These are phyloP conservation scores for Ceuthmochares aereus DNA, from an alignment of 2,113 vertebrate species.

Conservation along the genomic window DNA sequence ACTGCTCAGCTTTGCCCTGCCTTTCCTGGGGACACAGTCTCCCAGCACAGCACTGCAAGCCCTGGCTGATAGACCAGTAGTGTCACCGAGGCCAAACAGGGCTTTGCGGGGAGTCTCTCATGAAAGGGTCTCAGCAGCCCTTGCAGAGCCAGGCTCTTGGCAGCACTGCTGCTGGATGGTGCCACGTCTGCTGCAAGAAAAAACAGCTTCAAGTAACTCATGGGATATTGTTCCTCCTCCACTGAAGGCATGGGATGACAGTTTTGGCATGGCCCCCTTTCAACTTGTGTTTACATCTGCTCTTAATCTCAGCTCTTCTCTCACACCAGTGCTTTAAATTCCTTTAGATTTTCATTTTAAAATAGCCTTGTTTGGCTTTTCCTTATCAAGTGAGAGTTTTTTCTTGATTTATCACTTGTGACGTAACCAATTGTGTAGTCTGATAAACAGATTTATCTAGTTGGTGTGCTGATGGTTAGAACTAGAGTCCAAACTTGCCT, in stretches of 20 bases:
- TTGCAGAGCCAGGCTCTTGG: rapidly evolving
- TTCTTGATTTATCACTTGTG: neutral
- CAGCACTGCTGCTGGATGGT: rapidly evolving
- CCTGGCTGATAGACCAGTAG: rapidly evolving
- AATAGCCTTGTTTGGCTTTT: neutral
- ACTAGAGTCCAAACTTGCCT: neutral
- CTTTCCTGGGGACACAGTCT: rapidly evolving
- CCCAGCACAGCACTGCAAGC: too few relatives aligned
- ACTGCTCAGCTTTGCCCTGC: neutral
- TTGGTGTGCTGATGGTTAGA: neutral
- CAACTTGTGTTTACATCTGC: neutral
- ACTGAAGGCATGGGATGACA: neutral
- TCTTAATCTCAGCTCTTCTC: neutral
- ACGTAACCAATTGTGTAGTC: neutral
- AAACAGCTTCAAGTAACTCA: rapidly evolving
- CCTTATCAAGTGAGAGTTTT: slow-evolving; percentile 6
- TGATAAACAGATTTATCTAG: neutral
- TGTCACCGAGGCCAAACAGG: rapidly evolving
- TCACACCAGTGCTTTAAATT: neutral
- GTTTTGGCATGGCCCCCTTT: neutral
- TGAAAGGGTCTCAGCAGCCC: neutral
- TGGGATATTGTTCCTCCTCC: neutral
- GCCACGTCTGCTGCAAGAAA: neutral
- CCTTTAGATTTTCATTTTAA: slow-evolving; percentile 28
- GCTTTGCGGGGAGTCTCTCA: neutral